These are phyloP conservation scores for Prietella phreatophila DNA, from an alignment of 2,113 vertebrate species.

Conservation along the genomic window DNA sequence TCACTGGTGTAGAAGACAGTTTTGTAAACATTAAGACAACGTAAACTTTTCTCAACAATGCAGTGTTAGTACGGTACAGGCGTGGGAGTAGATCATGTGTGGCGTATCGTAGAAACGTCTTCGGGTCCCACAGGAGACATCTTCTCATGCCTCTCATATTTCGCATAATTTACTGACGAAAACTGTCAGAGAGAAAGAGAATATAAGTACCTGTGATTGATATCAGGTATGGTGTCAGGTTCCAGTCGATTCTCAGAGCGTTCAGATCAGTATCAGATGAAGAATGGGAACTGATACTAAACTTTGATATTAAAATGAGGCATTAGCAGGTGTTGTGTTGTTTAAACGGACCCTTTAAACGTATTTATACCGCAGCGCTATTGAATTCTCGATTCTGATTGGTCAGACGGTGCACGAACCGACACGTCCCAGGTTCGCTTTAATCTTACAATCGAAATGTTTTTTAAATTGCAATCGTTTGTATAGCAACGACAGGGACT, in stretches of 20 bases:
- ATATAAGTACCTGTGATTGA: background rate
- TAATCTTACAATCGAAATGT: background rate
- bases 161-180: background rate
- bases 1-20: no score
- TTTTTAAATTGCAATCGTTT: background rate
- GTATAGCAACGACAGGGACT: background rate
- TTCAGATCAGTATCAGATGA: background rate
- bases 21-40: no score
- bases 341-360: background rate
- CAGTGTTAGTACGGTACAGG: no score
- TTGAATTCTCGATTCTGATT: background rate
- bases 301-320: background rate
- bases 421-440: background rate
- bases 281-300: background rate
- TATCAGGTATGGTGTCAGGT: background rate
- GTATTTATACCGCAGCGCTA: background rate
- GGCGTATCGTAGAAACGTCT: background rate
- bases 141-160: background rate
- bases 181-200: background rate
- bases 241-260: background rate
- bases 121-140: background rate
- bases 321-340: background rate
- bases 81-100: no score
- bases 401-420: background rate
- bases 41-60: no score